Percentiles rank a stretch among this genome's conserved stretches.
Evolutionary conservation across 2,888 invertebrate species (phyloP).

Genomic region (Lypha dubia): DNA sequence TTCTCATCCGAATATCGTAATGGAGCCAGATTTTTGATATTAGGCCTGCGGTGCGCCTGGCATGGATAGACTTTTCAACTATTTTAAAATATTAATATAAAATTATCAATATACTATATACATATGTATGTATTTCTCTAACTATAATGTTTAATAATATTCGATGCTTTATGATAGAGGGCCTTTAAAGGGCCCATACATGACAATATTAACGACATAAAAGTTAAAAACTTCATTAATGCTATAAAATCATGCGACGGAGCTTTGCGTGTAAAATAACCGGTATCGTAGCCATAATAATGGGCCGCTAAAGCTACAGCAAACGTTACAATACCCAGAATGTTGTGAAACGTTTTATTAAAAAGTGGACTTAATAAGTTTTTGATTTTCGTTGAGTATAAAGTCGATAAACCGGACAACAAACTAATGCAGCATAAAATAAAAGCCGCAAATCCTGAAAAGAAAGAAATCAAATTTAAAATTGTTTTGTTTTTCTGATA

Average conservation of each 20-base stretch:
- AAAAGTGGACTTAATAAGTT: slow-evolving; percentile 77
- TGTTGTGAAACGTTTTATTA: slow-evolving; percentile 80
- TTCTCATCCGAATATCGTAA: no score
- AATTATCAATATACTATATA: no score
- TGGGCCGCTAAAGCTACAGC: slow-evolving; percentile 79
- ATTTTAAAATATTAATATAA: slow-evolving; percentile 6
- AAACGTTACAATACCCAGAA: slow-evolving; percentile 79
- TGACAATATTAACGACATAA: slow-evolving; percentile 78
- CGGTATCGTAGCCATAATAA: slow-evolving; percentile 81
- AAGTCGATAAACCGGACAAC: slow-evolving; percentile 78
- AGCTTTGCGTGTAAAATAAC: slow-evolving; percentile 76
- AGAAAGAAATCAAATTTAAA: neutral
- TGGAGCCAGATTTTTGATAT: no score
- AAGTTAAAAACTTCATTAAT: slow-evolving; percentile 79
- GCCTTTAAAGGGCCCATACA: slow-evolving; percentile 79
- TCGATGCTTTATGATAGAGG: slow-evolving; percentile 74
- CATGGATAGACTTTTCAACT: no score
- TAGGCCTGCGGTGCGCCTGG: no score
- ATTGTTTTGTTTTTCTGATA: neutral
- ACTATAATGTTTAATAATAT: slow-evolving; percentile 75
- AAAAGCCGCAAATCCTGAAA: slow-evolving; percentile 79
- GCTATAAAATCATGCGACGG: slow-evolving; percentile 75
- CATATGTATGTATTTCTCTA: slow-evolving; percentile 16
- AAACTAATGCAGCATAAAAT: slow-evolving; percentile 79
- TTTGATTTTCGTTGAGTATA: slow-evolving; percentile 78